Evolutionary conservation across 2,888 invertebrate genomes (phyloP), one percentile per base, ranked within the genome.

Genomic region (Heliconius charithonia): DNA sequence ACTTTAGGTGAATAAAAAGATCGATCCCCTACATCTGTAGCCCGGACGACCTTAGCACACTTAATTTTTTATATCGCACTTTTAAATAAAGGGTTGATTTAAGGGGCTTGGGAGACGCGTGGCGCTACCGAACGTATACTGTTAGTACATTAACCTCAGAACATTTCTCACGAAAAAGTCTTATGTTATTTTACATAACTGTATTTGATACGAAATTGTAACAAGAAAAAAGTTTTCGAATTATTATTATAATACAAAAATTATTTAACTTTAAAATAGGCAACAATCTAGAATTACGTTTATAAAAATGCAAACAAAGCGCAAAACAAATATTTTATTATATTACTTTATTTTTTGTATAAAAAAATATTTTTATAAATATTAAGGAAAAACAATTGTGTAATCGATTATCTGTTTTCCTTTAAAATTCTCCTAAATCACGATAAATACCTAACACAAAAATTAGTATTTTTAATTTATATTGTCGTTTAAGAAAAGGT

Each of bases 11-110:
- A 71, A 74, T 69, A 75, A 78, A 81, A 77, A 75, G 74, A 79
- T 45, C 56, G 76, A 76, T 76, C 76, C 80, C 79, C 74, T 73
- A 83, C 81, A 83, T 84, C 76, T 79, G 79, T 84, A 86, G 86
- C 86, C 85, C 82, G 87, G 88, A 85, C 89, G 92, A 91, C 92
- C 92, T 92, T 92, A 92, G 90, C 91, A 90, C 89, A 90, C 88
- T 91, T 91, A 84, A 83, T 84, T 84, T 85, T 86, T 80, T 86
- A 85, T 83, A 82, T 84, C 80, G 79, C 78, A 78, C 85, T 85
- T 84, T 89, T 90, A 89, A 87, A 91, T 89, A 90, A 91, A 88
- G 85, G 87, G 86, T 84, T 84, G 84, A 85, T 82, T 85, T 78
- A 83, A 84, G 87, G 88, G 89, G 91, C 87, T 80, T 77, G 80